Evolutionary conservation across 2,888 invertebrate species (phyloP).

Genomic region (Perizoma affinitatum): DNA sequence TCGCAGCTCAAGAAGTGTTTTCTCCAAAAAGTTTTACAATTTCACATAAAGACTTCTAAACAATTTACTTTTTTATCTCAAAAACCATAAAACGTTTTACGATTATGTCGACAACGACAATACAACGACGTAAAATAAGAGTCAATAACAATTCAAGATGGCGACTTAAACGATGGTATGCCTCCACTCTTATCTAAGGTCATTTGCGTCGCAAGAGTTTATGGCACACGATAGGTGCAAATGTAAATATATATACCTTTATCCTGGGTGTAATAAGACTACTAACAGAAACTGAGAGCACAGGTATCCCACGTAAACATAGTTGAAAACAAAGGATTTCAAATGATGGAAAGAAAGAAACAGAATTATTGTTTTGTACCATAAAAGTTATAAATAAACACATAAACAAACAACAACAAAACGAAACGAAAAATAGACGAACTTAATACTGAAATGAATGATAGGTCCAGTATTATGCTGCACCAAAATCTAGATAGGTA

Average conservation of each 20-base stretch:
- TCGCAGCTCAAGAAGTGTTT: neutral
- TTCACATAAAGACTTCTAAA: neutral
- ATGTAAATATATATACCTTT: conserved; percentile 17
- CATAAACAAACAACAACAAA: too few species aligned
- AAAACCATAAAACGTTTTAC: conserved; percentile 24
- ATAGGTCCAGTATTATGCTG: too few species aligned
- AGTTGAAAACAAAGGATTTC: too few species aligned
- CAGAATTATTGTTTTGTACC: too few species aligned
- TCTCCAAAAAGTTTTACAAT: conserved; percentile 6
- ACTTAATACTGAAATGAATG: too few species aligned
- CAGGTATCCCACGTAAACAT: too few species aligned
- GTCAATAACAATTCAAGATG: conserved; percentile 36
- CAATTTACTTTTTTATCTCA: conserved; percentile 13
- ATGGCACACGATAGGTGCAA: conserved; percentile 46
- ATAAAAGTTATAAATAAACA: too few species aligned
- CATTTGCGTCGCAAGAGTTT: conserved; percentile 54
- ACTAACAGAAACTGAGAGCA: too few species aligned
- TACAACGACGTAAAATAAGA: conserved; percentile 27
- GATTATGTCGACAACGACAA: conserved; percentile 24
- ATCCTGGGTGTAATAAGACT: too few species aligned
- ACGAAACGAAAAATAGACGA: too few species aligned
- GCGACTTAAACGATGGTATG: conserved; percentile 21
- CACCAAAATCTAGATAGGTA: too few species aligned
- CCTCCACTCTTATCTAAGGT: conserved; percentile 53
- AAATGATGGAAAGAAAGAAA: too few species aligned